Conservation (phyloP, 2,113 vertebrate species). For the Rhegmatorhina hoffmannsi region DNA sequence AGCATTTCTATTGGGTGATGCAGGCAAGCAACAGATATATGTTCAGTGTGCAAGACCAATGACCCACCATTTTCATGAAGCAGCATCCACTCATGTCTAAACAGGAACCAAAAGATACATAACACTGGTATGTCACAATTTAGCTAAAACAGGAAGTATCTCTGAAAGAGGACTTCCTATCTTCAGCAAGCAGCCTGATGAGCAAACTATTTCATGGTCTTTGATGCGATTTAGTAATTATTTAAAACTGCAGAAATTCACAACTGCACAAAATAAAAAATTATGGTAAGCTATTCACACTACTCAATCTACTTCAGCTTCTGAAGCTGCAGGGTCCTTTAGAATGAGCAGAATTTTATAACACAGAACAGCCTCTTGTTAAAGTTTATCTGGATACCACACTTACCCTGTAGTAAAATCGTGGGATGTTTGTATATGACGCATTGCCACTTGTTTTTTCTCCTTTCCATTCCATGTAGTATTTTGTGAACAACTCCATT, state of each 20-base stretch:
- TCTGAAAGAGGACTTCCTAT: not conserved
- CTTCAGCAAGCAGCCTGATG: not conserved
- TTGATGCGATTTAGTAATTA: not conserved
- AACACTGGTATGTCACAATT: rapidly evolving
- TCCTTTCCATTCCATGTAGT: constrained; percentile 92
- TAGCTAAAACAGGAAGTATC: not conserved
- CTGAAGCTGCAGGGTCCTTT: not conserved
- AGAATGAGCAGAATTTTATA: not conserved
- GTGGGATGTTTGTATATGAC: constrained; percentile 87
- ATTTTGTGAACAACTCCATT: constrained; percentile 90
- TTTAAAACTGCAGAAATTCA: not conserved
- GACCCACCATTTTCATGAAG: not conserved
- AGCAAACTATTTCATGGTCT: not conserved
- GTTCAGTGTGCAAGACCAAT: not conserved
- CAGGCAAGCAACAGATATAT: not conserved
- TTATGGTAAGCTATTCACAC: not conserved
- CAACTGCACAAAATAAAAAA: not conserved
- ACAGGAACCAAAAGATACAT: rapidly evolving
- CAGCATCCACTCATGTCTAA: rapidly evolving
- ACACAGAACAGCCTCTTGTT: not conserved
- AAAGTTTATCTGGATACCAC: not conserved
- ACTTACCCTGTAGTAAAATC: constrained; percentile 96
- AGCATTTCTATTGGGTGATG: not conserved
- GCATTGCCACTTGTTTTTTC: constrained; percentile 74
- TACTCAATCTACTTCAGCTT: not conserved